Conservation (phyloP, 1,140 invertebrate genomes). For the Scaptomyza pallida region DNA sequence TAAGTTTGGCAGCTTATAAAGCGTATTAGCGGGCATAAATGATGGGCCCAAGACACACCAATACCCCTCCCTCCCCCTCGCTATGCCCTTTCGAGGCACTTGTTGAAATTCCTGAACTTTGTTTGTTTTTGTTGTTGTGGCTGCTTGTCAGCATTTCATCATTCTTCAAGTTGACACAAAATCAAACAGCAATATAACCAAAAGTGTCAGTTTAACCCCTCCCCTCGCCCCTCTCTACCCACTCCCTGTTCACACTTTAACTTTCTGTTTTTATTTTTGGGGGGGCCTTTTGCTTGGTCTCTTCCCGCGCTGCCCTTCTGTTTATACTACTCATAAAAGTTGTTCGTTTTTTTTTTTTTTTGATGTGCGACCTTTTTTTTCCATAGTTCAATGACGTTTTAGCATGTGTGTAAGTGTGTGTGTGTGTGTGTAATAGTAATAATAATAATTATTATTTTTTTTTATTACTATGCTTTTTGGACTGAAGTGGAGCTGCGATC, state of each 20-base stretch:
- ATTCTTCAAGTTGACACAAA: conserved; percentile 54
- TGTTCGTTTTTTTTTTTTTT: conserved; percentile 29
- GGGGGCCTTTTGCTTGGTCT: too few relatives aligned
- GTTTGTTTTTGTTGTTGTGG: conserved; percentile 3
- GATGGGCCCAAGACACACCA: conserved; percentile 5
- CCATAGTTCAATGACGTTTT: conserved; percentile 76
- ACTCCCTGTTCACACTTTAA: neutral
- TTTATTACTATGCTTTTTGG: conserved; percentile 46
- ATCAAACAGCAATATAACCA: conserved; percentile 52
- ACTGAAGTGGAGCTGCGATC: conserved; percentile 49
- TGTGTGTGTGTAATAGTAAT: conserved; percentile 57
- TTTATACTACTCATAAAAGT: conserved; percentile 41
- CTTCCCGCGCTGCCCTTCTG: conserved; percentile 25
- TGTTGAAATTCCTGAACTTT: conserved; percentile 30
- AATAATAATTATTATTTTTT: conserved; percentile 61
- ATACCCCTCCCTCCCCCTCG: neutral
- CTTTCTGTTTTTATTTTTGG: neutral
- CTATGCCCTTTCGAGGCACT: neutral
- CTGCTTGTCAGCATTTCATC: conserved; percentile 49
- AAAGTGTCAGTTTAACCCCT: conserved; percentile 34
- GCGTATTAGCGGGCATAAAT: neutral
- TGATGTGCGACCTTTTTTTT: conserved; percentile 68
- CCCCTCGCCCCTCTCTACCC: neutral
- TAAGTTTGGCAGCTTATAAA: conserved; percentile 1
- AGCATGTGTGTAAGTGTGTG: conserved; percentile 14